These are phyloP conservation scores for Nothobranchius furzeri DNA, from an alignment of 2,113 vertebrate genomes.

Conservation along the genomic window DNA sequence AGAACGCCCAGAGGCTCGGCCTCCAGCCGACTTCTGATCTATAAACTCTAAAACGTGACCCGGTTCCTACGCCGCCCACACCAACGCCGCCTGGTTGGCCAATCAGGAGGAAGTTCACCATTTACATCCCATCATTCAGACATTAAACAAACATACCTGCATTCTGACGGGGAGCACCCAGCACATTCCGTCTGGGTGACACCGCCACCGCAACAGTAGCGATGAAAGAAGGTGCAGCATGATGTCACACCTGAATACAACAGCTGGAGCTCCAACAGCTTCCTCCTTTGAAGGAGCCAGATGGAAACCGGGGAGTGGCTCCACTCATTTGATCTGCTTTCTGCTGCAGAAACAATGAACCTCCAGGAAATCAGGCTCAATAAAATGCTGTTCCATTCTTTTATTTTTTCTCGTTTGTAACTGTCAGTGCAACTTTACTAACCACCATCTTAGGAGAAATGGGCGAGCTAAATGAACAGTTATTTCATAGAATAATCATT, in stretches of 20 bases:
- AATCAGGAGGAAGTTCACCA: neutral
- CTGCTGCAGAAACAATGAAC: too few species aligned
- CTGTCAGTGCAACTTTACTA: too few species aligned
- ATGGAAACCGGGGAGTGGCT: neutral
- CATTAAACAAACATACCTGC: neutral
- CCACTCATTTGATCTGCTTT: too few species aligned
- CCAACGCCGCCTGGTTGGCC: neutral
- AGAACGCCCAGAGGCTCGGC: conserved; percentile 17
- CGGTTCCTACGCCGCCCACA: conserved; percentile 9
- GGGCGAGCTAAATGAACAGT: too few species aligned
- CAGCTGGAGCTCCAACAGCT: neutral
- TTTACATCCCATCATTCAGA: neutral
- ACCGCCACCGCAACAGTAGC: neutral
- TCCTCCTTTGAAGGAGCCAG: neutral
- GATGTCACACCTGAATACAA: conserved; percentile 17
- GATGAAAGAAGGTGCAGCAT: conserved; percentile 16
- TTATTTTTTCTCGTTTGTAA: too few species aligned
- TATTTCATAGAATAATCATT: too few species aligned
- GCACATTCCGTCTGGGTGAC: neutral
- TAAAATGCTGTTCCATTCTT: too few species aligned
- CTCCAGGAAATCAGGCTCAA: too few species aligned
- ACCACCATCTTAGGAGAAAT: too few species aligned
- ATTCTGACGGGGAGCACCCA: neutral
- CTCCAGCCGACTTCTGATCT: neutral
- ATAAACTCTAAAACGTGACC: neutral